Base-by-base conservation (phyloP, 2,113 vertebrate genomes). In the Ictalurus furcatus region DNA sequence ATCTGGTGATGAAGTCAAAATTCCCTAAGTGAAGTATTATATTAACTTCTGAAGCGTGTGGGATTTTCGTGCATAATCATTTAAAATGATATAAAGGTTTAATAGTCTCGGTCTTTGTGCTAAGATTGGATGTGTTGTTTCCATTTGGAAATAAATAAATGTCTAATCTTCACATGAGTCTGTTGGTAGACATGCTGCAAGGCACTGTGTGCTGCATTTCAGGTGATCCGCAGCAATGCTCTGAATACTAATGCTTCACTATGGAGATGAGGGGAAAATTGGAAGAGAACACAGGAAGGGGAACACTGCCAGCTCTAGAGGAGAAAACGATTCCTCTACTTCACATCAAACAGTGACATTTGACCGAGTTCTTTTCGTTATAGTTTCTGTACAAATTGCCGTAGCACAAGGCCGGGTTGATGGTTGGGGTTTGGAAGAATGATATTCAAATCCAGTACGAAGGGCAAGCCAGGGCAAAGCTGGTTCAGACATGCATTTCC, bases 191-290 rank as follows among this genome's bases (percentile, higher is more conserved):
- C 65, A 73, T 81, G 82, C 90, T 81, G 81, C 74, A 87, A 91
- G 69, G 86, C 63, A 21, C 73, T 65, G 82, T 80, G 88, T 61
- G 44, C 80, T 61, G n/a, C 74, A 81, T 85, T 67, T 88, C 76
- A 87, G 88, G 85, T 88, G 84, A 88, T 25, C 63, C n/a, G 11
- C 40, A 54, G 86, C 30, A 34, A 2, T 40, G 61, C 74, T 73
- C 54, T 65, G 89, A 91, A 91, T 90, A 25, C 59, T 84, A 90
- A 91, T 90, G 71, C 71, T 48, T 67, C 81, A 56, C 58, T 40
- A 74, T 30, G 78, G 85, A 85, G 61, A 87, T 78, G 19, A 56
- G 65, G 56, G 65, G 76, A 58, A 78, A 89, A 83, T 74, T 80
- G 73, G 52, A 37, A 63, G 37, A 85, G 76, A 80, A 59, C 30